These are phyloP conservation scores for Acanthopleura granulata DNA, from an alignment of 2,888 invertebrate genomes.

Conservation along the genomic window DNA sequence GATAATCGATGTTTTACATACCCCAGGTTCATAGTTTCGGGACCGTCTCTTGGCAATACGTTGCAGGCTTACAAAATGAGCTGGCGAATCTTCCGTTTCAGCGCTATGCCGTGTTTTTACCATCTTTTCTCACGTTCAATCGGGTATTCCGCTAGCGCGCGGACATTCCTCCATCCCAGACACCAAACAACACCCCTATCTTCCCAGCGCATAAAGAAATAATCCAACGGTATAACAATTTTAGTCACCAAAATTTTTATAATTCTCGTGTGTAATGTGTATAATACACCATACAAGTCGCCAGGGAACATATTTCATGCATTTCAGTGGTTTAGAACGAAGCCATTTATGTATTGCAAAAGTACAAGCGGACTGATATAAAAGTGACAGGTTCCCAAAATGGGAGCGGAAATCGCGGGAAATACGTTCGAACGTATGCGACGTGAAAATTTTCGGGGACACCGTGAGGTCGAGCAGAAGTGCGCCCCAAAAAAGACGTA, in stretches of 20 bases:
- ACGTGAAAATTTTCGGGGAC: constrained; percentile 17
- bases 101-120: constrained; percentile 55
- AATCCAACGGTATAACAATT: too few relatives aligned
- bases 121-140: constrained; percentile 36
- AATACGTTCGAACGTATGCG: constrained; percentile 25
- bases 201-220: too few relatives aligned
- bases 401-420: constrained; percentile 28
- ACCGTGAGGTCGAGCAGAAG: too few relatives aligned
- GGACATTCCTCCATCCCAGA: constrained; percentile 18
- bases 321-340: too few relatives aligned
- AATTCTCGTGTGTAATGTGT: too few relatives aligned
- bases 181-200: constrained; percentile 3
- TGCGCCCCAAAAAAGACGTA: too few relatives aligned
- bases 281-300: too few relatives aligned
- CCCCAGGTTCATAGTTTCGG: constrained; percentile 15
- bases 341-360: background rate
- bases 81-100: constrained; percentile 36
- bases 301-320: too few relatives aligned
- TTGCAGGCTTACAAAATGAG: constrained; percentile 34
- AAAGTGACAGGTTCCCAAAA: constrained; percentile 13
- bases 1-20: background rate
- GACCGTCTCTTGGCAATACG: constrained; percentile 26
- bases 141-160: background rate
- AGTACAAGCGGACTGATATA: constrained; percentile 23
- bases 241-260: too few relatives aligned